Base-by-base conservation (phyloP, 2,888 invertebrate species). In the Hedya salicella region DNA sequence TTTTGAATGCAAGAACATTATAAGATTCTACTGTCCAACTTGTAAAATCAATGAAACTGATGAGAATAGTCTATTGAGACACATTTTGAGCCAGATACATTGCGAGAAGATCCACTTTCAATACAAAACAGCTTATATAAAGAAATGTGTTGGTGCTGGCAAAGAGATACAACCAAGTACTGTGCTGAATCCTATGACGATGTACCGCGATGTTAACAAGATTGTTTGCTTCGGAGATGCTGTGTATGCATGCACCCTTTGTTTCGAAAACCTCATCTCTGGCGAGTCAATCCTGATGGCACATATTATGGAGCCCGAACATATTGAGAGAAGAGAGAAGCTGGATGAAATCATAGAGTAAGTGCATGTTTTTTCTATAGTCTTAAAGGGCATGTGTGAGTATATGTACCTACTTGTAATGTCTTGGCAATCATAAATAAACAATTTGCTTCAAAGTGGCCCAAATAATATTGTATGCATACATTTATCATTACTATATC, bases 151-250 rank as follows among this genome's bases (percentile, higher is more conserved):
- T 0, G 69, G 82, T 0, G 69, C 79, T 0, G 88, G 89, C 0
- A 88, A 86, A 54, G 91, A 92, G 62, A 92, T 92, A 0, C 87
- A 88, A 65, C 92, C 92, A 0, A 92, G 92, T 61, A 91, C 92
- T 0, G 83, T 92, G 0, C 69, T 92, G 1, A 92, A 92, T 57
- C 83, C 92, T 0, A 92, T 92, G 92, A 89, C 68, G n/a, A 83
- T 90, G 86, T 92, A 92, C 44, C 69, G 92, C 1, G 92, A 92
- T 82, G 85, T 85, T 1, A 92, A 92, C 69, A 92, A 92, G 71
- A 89, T 92, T 39, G 91, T 92, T 0, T 92, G 92, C 62, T 92
- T 92, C 1, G 92, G 92, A 0, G 91, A 92, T 73, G 88, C 88
- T 0, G 70, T 85, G 70, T 92, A 88, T 2, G 92, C 92, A 5